A percentile compares a stretch with the other conserved stretches of the same genome.
Evolutionary conservation across 2,888 invertebrate genomes (phyloP).

Genomic region (Meiosimyza decipiens): DNA sequence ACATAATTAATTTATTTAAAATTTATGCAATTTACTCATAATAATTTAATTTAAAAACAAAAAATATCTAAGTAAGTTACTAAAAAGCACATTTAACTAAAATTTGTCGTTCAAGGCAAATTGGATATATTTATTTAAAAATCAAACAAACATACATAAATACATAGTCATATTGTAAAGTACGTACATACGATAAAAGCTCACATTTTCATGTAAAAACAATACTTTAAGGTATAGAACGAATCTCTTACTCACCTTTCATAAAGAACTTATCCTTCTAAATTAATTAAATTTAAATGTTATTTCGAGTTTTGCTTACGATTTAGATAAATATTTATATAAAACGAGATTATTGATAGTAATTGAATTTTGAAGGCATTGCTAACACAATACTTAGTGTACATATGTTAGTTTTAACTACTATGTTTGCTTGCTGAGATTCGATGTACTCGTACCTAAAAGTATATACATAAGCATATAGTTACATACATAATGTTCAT

Average conservation of each 20-base stretch:
- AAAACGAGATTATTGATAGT: not conserved
- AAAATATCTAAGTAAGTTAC: not conserved
- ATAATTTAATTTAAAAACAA: not conserved
- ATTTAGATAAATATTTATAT: conserved; percentile 12
- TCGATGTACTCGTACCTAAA: too few species aligned
- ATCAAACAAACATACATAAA: not conserved
- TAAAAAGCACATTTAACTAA: not conserved
- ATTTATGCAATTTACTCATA: conserved; percentile 14
- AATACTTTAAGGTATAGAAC: not conserved
- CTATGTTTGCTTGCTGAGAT: too few species aligned
- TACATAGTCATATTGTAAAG: conserved; percentile 11
- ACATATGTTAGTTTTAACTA: too few species aligned
- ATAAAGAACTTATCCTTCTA: not conserved
- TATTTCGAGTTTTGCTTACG: conserved; percentile 31
- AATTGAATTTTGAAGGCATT: not conserved
- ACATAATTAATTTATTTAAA: conserved; percentile 24
- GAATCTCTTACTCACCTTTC: not conserved
- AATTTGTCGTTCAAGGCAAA: not conserved
- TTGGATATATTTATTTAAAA: not conserved
- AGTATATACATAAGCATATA: too few species aligned
- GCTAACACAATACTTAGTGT: too few species aligned
- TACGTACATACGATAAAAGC: conserved; percentile 2
- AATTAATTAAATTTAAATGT: conserved; percentile 27
- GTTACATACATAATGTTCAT: too few species aligned
- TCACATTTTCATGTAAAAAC: not conserved